These are phyloP conservation scores for Oostethus manadensis DNA, from an alignment of 2,113 vertebrate species.

Conservation along the genomic window DNA sequence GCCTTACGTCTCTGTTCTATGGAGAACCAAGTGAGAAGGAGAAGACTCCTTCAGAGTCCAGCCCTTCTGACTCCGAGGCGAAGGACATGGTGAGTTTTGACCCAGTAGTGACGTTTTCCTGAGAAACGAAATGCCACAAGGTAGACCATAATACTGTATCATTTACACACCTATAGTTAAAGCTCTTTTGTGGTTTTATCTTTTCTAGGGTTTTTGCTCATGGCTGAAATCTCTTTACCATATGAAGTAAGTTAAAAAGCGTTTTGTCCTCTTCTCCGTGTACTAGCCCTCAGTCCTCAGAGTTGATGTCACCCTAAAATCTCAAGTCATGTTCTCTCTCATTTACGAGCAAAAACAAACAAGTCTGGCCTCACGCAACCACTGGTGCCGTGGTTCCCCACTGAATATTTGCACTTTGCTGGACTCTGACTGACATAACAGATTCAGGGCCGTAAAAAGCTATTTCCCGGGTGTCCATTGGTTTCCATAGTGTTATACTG, in stretches of 20 bases:
- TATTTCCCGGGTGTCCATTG: slow-evolving; percentile 54
- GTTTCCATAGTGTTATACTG: slow-evolving; percentile 68
- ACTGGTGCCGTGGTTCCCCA: slow-evolving; percentile 51
- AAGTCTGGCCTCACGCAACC: slow-evolving; percentile 45
- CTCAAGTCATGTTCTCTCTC: slow-evolving; percentile 53
- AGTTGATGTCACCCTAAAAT: slow-evolving; percentile 57
- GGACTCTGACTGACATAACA: slow-evolving; percentile 40
- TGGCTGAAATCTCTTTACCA: slow-evolving; percentile 90
- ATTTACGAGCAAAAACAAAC: slow-evolving; percentile 69
- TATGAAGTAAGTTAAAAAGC: slow-evolving; percentile 86
- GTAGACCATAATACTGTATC: too few species aligned
- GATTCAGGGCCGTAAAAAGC: slow-evolving; percentile 51
- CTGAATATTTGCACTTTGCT: slow-evolving; percentile 52
- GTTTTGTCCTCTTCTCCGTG: slow-evolving; percentile 27
- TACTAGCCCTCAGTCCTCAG: slow-evolving; percentile 30
- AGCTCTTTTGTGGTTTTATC: background rate
- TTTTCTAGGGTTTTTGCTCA: slow-evolving; percentile 87
- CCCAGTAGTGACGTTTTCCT: background rate
- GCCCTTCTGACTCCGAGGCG: slow-evolving; percentile 81
- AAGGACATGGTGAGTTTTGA: slow-evolving; percentile 83
- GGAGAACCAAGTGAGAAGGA: slow-evolving; percentile 94
- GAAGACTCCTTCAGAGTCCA: slow-evolving; percentile 88
- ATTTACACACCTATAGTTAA: background rate
- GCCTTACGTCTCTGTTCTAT: slow-evolving; percentile 91
- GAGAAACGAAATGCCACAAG: background rate